Percentiles rank a stretch among this genome's conserved stretches.
phyloP scores from a whole-genome alignment of 2,113 vertebrate genomes.

The Sturnus vulgaris region DNA sequence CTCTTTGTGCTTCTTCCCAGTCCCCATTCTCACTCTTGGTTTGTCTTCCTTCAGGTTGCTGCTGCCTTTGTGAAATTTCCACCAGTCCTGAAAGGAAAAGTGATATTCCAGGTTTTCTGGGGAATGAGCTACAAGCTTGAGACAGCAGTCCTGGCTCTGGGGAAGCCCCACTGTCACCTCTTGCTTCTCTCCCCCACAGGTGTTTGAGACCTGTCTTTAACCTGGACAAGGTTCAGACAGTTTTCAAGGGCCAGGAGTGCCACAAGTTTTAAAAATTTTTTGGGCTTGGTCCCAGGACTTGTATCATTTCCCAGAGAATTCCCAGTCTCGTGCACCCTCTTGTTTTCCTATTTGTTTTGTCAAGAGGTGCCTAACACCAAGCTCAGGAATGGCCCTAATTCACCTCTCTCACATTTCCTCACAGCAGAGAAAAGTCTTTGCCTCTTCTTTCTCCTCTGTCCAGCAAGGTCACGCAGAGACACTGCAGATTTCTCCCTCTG shows the following conservation, averaged over 20 bases:
- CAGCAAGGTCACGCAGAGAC: background rate
- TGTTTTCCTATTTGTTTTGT: background rate
- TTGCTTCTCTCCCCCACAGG: background rate
- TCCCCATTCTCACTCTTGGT: background rate
- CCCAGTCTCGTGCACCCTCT: background rate
- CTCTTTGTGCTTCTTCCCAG: background rate
- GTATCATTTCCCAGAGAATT: background rate
- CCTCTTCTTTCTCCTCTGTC: background rate
- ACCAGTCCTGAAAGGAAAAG: background rate
- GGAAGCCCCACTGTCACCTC: background rate
- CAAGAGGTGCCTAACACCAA: background rate
- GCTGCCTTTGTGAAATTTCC: background rate
- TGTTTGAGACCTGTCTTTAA: background rate
- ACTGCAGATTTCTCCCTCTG: background rate
- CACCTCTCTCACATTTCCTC: background rate
- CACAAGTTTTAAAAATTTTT: background rate
- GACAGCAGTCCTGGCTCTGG: background rate
- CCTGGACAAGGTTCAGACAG: background rate
- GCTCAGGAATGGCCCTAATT: background rate
- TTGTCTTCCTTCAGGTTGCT: background rate
- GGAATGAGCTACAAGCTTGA: background rate
- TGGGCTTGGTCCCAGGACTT: background rate
- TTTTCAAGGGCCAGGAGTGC: background rate
- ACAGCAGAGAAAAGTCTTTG: background rate
- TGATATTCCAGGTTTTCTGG: background rate